A percentile compares a stretch with the other conserved stretches of the same genome.
Conservation (phyloP, 1,140 invertebrate genomes). For the Heliothis subflexa region DNA sequence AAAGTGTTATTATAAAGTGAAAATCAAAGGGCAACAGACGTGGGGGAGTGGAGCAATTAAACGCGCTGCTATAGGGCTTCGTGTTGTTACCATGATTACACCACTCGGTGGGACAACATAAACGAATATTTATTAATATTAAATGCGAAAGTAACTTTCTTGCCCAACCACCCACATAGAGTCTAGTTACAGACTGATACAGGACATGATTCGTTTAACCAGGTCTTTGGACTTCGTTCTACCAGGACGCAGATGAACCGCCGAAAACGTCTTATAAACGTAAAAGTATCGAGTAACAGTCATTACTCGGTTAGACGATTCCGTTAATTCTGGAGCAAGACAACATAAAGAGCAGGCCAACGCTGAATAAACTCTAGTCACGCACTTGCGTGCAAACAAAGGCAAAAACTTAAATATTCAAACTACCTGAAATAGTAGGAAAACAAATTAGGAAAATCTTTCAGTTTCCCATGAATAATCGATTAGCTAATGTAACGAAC, state of each 20-base stretch:
- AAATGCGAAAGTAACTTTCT: no score
- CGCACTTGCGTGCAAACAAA: slow-evolving; percentile 36
- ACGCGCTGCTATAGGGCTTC: not conserved
- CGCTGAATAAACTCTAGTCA: slow-evolving; percentile 33
- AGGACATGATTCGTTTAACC: no score
- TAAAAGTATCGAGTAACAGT: no score
- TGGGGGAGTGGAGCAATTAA: not conserved
- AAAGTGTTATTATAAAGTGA: slow-evolving; percentile 14
- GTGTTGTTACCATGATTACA: slow-evolving; percentile 1
- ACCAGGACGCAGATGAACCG: no score
- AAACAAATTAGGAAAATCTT: slow-evolving; percentile 45
- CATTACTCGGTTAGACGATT: slow-evolving; percentile 18
- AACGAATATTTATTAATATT: not conserved
- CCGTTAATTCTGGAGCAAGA: not conserved
- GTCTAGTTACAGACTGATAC: no score
- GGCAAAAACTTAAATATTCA: slow-evolving; percentile 39
- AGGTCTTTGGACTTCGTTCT: no score
- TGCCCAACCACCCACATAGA: no score
- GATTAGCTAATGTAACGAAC: slow-evolving; percentile 37
- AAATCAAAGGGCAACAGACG: not conserved
- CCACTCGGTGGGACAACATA: not conserved
- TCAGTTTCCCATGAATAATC: slow-evolving; percentile 44
- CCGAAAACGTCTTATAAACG: no score
- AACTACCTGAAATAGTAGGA: slow-evolving; percentile 5
- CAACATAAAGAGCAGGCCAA: slow-evolving; percentile 11